Evolutionary conservation across 2,797 vertebrate genomes (phyloP).

Genomic region (Carcharodon carcharias): DNA sequence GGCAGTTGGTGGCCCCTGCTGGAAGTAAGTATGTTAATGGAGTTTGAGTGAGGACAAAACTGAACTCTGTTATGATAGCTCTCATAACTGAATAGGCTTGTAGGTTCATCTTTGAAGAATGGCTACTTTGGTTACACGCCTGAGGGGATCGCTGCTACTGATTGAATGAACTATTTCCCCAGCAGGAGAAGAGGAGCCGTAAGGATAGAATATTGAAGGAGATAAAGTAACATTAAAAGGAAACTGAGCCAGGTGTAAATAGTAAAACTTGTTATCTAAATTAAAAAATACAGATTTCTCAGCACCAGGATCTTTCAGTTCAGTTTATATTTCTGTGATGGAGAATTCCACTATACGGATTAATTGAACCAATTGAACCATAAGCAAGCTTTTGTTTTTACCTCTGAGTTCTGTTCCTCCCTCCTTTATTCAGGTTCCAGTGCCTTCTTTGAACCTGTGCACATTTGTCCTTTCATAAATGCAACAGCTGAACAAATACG

Average conservation of each 20-base stretch:
- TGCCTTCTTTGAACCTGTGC: background rate
- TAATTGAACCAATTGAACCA: background rate
- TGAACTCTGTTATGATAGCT: too few relatives aligned
- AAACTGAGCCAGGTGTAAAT: background rate
- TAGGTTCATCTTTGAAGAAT: too few relatives aligned
- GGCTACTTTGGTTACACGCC: too few relatives aligned
- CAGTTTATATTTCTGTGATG: background rate
- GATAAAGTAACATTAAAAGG: background rate
- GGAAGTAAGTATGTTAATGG: too few relatives aligned
- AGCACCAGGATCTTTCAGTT: background rate
- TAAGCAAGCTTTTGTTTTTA: background rate
- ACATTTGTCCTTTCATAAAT: background rate
- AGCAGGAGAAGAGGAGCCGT: background rate
- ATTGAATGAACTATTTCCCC: background rate
- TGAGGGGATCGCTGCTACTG: background rate
- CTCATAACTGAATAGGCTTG: too few relatives aligned
- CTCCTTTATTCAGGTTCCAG: background rate
- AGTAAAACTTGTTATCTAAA: background rate
- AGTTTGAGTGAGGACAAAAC: too few relatives aligned
- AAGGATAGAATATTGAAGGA: background rate
- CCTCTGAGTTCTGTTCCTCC: background rate
- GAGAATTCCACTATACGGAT: background rate
- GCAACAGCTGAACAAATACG: constrained; percentile 4
- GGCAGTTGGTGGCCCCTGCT: too few relatives aligned
- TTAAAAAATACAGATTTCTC: background rate